Conservation (phyloP, 1,140 invertebrate genomes). For the Calosoma granatense region DNA sequence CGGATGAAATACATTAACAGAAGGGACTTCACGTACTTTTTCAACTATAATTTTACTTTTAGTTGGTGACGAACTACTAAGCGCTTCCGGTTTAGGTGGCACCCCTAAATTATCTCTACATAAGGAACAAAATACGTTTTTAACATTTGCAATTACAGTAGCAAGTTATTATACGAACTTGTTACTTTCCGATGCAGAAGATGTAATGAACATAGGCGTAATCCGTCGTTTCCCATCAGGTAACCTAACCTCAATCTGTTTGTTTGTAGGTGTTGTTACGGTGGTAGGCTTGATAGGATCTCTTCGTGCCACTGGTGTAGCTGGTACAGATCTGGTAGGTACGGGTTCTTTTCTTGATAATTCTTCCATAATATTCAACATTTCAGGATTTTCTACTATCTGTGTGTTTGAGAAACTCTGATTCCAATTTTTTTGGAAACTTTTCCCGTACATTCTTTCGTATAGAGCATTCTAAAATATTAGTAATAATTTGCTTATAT, state of each 20-base stretch:
- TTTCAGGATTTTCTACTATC: slow-evolving; percentile 74
- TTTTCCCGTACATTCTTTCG: slow-evolving; percentile 80
- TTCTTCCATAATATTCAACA: slow-evolving; percentile 49
- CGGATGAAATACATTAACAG: background rate
- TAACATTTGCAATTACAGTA: too few relatives aligned
- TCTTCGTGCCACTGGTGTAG: slow-evolving; percentile 15
- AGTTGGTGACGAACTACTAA: slow-evolving; percentile 65
- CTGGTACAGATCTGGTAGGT: slow-evolving; percentile 19
- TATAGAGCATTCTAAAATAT: slow-evolving; percentile 66
- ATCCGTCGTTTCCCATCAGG: slow-evolving; percentile 89
- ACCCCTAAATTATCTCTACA: slow-evolving; percentile 42
- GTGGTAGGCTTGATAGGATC: slow-evolving; percentile 25
- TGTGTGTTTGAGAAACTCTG: slow-evolving; percentile 43
- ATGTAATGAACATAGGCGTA: slow-evolving; percentile 88
- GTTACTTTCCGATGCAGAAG: slow-evolving; percentile 47
- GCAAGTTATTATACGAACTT: slow-evolving; percentile 34
- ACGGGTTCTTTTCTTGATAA: slow-evolving; percentile 20
- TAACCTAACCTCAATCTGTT: slow-evolving; percentile 92
- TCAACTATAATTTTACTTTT: slow-evolving; percentile 78
- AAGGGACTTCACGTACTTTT: slow-evolving; percentile 20
- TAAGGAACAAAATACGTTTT: slow-evolving; percentile 18
- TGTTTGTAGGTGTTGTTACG: slow-evolving; percentile 63
- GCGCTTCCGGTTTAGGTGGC: slow-evolving; percentile 38
- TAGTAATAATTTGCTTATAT: too few relatives aligned
- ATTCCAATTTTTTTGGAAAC: slow-evolving; percentile 43